Evolutionary conservation across 2,888 invertebrate species (phyloP), one percentile per base, ranked within the genome.

Genomic region (Acanthosepion esculentum): DNA sequence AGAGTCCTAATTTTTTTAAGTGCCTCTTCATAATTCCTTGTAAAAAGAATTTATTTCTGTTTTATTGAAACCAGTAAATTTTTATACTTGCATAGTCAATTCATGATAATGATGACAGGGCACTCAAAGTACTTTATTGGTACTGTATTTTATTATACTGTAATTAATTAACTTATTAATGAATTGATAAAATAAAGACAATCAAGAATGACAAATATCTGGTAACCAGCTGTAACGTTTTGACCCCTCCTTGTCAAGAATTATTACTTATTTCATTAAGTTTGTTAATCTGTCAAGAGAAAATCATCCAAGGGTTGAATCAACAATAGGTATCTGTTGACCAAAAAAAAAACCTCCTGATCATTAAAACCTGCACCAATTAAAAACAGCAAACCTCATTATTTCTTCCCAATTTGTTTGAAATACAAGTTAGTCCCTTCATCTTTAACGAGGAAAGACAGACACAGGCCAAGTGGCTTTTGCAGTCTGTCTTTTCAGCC

Each of bases 351-450:
- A 33, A 18, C 78, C 33, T 78, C 4, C 78, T n/a, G 78, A 78
- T 18, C 78, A 33, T 78, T 33, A 78, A n/a, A 78, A 78, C 78
- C 12, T 78, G 78, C 78, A 15, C 78, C 78, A 78, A 78, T 78
- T 78, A 78, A 78, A 78, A 78, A 78, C 78, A 78, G 33, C n/a
- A n/a, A 78, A 78, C n/a, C 78, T 78, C n/a, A 78, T 78, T 78
- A n/a, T 78, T 78, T 18, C 78, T 78, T 33, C 78, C 78, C 78
- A 78, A 78, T 78, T 78, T 15, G 33, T n/a, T n/a, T n/a, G 78
- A 18, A 78, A 78, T 78, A 12, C n/a, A 78, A 78, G n/a, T 78
- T 78, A 12, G n/a, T 78, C n/a, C 78, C 78, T 78, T 78, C 78
- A 78, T 78, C 78, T 78, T 33, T 78, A 78, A 78, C 33, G 78